These are phyloP conservation scores for Holothuria scabra DNA, from an alignment of 53 echinoderm and acorn worm species.

Conservation along the genomic window DNA sequence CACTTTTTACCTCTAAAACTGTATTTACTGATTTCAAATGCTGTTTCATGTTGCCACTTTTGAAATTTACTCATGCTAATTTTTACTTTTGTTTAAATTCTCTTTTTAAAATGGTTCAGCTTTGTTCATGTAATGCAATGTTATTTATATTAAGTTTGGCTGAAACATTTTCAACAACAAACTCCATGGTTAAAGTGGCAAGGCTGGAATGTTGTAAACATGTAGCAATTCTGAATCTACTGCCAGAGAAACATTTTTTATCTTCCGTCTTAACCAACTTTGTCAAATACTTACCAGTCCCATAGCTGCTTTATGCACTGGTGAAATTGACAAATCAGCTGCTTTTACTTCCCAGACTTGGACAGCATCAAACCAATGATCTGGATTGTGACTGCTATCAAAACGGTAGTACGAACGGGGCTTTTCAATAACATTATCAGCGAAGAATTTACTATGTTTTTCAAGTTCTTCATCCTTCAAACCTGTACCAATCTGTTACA, in stretches of 20 bases:
- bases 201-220: too few species aligned
- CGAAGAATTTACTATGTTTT: slow-evolving; percentile 91
- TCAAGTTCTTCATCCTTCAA: slow-evolving; percentile 93
- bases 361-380: slow-evolving; percentile 98
- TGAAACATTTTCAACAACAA: too few species aligned
- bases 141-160: too few species aligned
- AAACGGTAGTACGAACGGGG: slow-evolving; percentile 87
- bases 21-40: too few species aligned
- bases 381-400: slow-evolving; percentile 79
- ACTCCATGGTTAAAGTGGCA: too few species aligned
- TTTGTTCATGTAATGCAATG: too few species aligned
- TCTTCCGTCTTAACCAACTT: not conserved
- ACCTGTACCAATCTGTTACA: slow-evolving; percentile 86
- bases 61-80: too few species aligned
- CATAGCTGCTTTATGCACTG: slow-evolving; percentile 88
- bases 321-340: slow-evolving; percentile 91
- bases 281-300: slow-evolving; percentile 83
- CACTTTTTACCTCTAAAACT: too few species aligned
- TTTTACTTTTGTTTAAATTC: too few species aligned
- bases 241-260: not conserved
- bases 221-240: not conserved
- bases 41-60: too few species aligned
- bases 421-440: slow-evolving; percentile 81
- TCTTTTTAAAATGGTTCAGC: too few species aligned
- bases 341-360: slow-evolving; percentile 99